phyloP scores from a whole-genome alignment of 2,113 vertebrate species.

The Takifugu bimaculatus region DNA sequence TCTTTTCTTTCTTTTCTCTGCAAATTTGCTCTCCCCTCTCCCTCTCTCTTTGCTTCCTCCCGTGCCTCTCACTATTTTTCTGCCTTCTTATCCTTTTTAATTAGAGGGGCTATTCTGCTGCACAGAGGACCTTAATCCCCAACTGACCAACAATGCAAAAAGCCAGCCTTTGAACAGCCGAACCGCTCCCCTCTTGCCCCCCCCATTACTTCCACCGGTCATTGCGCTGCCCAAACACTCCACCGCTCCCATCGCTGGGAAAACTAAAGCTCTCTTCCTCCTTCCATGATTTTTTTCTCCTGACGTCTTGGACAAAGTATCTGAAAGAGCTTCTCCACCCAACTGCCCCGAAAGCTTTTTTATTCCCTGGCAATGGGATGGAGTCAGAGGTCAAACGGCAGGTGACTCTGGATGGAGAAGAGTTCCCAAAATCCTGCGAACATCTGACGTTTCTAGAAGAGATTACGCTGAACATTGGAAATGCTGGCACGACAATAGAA shows the following conservation, averaged over 20 bases:
- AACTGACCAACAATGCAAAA: slow-evolving; percentile 78
- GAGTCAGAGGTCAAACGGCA: slow-evolving; percentile 45
- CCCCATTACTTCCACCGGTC: slow-evolving; percentile 33
- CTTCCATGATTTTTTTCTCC: slow-evolving; percentile 21
- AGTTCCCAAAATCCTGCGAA: slow-evolving; percentile 27
- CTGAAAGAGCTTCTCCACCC: slow-evolving; percentile 47
- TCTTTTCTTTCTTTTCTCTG: slow-evolving; percentile 70
- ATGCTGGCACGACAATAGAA: neutral
- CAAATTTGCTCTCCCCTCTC: slow-evolving; percentile 71
- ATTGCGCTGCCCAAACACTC: slow-evolving; percentile 40
- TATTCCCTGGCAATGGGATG: slow-evolving; percentile 1
- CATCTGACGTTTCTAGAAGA: slow-evolving; percentile 10
- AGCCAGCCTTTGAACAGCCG: slow-evolving; percentile 78
- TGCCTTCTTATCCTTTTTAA: slow-evolving; percentile 80
- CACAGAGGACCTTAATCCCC: slow-evolving; percentile 74
- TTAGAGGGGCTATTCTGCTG: slow-evolving; percentile 77
- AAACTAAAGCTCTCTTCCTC: slow-evolving; percentile 25
- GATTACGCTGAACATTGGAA: slow-evolving; percentile 2
- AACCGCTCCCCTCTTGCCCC: slow-evolving; percentile 52
- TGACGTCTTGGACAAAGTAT: slow-evolving; percentile 40
- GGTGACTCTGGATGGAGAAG: slow-evolving; percentile 31
- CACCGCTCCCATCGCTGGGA: slow-evolving; percentile 40
- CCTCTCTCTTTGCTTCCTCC: slow-evolving; percentile 69
- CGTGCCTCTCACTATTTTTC: slow-evolving; percentile 73
- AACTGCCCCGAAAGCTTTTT: slow-evolving; percentile 28